Base-by-base conservation (phyloP, 2,797 vertebrate genomes). In the Lithobates pipiens region DNA sequence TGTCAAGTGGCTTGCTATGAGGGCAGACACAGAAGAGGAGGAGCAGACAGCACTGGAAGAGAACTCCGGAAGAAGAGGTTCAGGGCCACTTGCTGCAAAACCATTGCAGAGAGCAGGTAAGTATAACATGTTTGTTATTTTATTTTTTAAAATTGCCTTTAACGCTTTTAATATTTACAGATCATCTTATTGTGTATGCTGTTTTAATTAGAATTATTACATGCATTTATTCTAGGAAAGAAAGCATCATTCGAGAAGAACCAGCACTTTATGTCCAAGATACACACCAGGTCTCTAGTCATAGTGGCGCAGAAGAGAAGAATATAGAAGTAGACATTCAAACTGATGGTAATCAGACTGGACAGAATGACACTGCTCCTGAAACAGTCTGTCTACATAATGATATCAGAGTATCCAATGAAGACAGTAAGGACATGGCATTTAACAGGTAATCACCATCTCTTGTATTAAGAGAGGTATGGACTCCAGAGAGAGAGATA, bases 371-470 rank as follows among this genome's bases (percentile, higher is more conserved):
- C 74, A 92, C 88, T 29, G 94, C 93, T 16, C 92, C 94, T 0
- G 88, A 90, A 54, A 95, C 94, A 1, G 91, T 93, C 86, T 90
- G 95, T 73, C 94, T 95, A 88, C 94, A 96, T 85, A 98, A 96
- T 88, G 92, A 96, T 88, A 93, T 92, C 84, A 96, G 97, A 77
- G 88, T 92, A 0, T 91, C 93, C 70, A 94, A 93, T 86, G 96
- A 97, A 75, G 96, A 97, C 85, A 95, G 93, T 85, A 94, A 93
- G 82, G 96, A 96, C 83, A 94, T 96, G 93, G 94, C 95, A 88
- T 97, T 97, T 93, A 97, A 94, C 94, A 97, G 97, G 97, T 99
- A 89, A 29, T 91, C 68, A 39, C 78, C 88, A 67, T n/a, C n/a
- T n/a, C n/a, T n/a, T n/a, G n/a, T n/a, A n/a, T n/a, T n/a, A n/a